Evolutionary conservation across 2,888 invertebrate genomes (phyloP).

Genomic region (Steromphala cineraria): DNA sequence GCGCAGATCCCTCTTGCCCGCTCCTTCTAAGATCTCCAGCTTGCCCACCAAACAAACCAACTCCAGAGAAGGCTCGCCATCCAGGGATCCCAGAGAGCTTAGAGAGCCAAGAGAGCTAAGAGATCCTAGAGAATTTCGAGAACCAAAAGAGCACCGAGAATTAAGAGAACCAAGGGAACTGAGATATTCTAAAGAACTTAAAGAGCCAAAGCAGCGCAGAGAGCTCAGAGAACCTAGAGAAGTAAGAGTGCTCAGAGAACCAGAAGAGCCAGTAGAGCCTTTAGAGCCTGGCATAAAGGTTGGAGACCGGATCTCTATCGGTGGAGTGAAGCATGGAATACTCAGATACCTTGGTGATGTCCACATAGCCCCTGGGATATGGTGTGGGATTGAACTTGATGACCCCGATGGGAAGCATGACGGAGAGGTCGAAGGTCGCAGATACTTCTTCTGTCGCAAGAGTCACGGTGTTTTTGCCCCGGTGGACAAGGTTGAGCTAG

Average conservation of each 20-base stretch:
- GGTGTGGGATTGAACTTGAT: slow-evolving; percentile 82
- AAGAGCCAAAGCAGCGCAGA: not conserved
- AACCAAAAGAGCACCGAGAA: not conserved
- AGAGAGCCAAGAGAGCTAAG: not conserved
- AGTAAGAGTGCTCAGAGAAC: not conserved
- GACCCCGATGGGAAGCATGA: slow-evolving; percentile 81
- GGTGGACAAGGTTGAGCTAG: slow-evolving; percentile 77
- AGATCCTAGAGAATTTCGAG: not conserved
- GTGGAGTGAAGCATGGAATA: slow-evolving; percentile 77
- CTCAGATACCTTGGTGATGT: slow-evolving; percentile 79
- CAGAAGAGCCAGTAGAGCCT: not conserved
- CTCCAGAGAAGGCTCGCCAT: not conserved
- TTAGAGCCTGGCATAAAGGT: slow-evolving; percentile 40
- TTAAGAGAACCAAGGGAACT: not conserved
- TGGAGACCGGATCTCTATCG: slow-evolving; percentile 76
- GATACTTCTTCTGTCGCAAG: slow-evolving; percentile 81
- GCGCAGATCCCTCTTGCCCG: slow-evolving; percentile 57
- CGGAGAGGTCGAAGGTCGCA: slow-evolving; percentile 80
- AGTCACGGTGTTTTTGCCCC: slow-evolving; percentile 82
- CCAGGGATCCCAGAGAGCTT: not conserved
- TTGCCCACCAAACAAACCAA: slow-evolving; percentile 8
- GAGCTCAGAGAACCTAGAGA: not conserved
- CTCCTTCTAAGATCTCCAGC: slow-evolving; percentile 35
- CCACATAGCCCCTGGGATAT: slow-evolving; percentile 79
- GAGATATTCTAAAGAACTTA: not conserved